A percentile compares a stretch with the other conserved stretches of the same genome.
Evolutionary conservation across 1,140 invertebrate genomes (phyloP).

Genomic region (Pachyrhynchus sulphureomaculatus): DNA sequence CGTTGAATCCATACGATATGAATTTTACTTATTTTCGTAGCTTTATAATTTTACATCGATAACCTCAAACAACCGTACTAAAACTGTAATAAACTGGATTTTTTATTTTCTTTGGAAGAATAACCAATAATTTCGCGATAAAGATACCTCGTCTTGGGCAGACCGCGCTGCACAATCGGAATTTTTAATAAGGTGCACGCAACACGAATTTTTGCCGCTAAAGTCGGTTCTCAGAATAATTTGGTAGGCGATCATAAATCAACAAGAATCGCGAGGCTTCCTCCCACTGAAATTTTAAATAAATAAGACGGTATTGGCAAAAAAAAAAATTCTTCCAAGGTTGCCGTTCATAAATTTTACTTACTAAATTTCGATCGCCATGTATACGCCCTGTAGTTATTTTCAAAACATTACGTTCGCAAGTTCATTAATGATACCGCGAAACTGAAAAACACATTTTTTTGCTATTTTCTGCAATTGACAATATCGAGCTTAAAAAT

Average conservation of each 20-base stretch:
- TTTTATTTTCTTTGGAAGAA: not conserved
- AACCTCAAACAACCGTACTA: no score
- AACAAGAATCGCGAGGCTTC: slow-evolving; percentile 6
- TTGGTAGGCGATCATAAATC: slow-evolving; percentile 23
- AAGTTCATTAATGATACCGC: no score
- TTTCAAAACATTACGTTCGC: no score
- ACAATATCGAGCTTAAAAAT: no score
- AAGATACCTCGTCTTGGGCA: slow-evolving; percentile 1
- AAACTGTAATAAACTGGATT: not conserved
- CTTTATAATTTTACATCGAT: no score
- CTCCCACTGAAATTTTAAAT: slow-evolving; percentile 24
- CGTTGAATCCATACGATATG: no score
- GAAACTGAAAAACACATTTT: no score
- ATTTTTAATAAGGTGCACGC: slow-evolving; percentile 23
- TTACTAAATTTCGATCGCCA: no score
- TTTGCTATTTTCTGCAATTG: no score
- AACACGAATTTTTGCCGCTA: slow-evolving; percentile 19
- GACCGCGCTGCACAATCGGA: not conserved
- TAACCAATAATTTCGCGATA: slow-evolving; percentile 28
- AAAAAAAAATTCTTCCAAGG: not conserved
- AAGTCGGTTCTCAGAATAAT: slow-evolving; percentile 25
- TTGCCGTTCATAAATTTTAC: not conserved
- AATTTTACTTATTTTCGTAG: no score
- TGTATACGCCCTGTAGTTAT: no score
- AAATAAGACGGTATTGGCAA: slow-evolving; percentile 14